Conservation (phyloP, 2,888 invertebrate species). For the Agrochola macilenta region DNA sequence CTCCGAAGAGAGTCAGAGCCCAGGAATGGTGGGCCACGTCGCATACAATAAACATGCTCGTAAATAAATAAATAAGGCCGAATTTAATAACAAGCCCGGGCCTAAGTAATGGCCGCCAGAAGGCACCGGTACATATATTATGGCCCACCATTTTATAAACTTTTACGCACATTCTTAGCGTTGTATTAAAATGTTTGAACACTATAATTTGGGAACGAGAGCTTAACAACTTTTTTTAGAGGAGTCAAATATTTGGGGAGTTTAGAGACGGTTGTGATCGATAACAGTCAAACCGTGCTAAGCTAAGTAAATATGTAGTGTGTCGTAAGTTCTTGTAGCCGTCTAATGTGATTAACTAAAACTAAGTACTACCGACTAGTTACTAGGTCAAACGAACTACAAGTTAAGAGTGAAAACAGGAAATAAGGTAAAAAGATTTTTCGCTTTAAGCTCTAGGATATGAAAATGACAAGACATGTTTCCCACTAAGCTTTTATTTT, state of each 20-base stretch:
- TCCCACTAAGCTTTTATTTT: background rate
- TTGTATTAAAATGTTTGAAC: conserved; percentile 88
- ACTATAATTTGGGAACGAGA: conserved; percentile 86
- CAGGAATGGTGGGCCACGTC: conserved; percentile 62
- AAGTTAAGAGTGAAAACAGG: background rate
- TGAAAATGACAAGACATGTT: background rate
- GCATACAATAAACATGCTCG: conserved; percentile 81
- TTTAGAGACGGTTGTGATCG: conserved; percentile 60
- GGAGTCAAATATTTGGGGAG: conserved; percentile 73
- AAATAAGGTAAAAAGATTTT: background rate
- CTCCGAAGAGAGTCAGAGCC: conserved; percentile 6
- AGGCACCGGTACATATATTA: conserved; percentile 89
- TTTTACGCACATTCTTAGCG: conserved; percentile 88
- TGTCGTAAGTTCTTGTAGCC: background rate
- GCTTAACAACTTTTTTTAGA: conserved; percentile 79
- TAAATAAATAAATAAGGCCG: conserved; percentile 90
- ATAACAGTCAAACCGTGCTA: conserved; percentile 25
- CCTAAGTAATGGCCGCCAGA: conserved; percentile 89
- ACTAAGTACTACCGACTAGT: too few relatives aligned
- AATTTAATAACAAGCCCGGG: conserved; percentile 88
- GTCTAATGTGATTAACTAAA: background rate
- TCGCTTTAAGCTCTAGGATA: too few relatives aligned
- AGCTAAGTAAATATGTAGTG: conserved; percentile 31
- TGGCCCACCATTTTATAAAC: conserved; percentile 82
- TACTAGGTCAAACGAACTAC: background rate